These are phyloP conservation scores for Drosophila leonis DNA, from an alignment of 2,888 invertebrate species.

Conservation along the genomic window DNA sequence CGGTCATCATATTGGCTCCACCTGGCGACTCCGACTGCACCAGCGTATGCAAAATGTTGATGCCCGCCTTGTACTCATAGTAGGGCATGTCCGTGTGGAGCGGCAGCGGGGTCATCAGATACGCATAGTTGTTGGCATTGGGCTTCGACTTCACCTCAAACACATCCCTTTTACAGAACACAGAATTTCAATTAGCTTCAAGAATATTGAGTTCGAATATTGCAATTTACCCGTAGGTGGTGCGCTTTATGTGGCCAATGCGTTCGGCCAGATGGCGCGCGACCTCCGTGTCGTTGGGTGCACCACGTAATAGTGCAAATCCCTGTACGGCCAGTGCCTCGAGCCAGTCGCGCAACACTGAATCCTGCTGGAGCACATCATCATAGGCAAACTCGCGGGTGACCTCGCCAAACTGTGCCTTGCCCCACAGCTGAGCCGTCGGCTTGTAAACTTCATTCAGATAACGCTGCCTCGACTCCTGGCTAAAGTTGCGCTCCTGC, in stretches of 20 bases:
- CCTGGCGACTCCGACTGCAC: constrained; percentile 88
- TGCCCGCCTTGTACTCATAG: constrained; percentile 90
- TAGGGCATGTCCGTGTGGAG: constrained; percentile 92
- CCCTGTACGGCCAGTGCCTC: constrained; percentile 88
- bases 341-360: constrained; percentile 87
- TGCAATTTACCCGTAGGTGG: constrained; percentile 89
- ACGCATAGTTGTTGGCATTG: constrained; percentile 91
- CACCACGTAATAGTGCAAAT: constrained; percentile 88
- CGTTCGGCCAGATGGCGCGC: constrained; percentile 87
- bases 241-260: constrained; percentile 89
- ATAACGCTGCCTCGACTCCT: constrained; percentile 86
- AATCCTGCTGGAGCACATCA: constrained; percentile 86
- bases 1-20: constrained; percentile 89
- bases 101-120: constrained; percentile 88
- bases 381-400: constrained; percentile 87
- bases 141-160: constrained; percentile 89
- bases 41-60: constrained; percentile 90
- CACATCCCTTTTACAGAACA: constrained; percentile 86
- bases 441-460: constrained; percentile 86
- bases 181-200: neutral
- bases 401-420: constrained; percentile 86
- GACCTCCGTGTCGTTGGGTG: constrained; percentile 87
- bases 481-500: constrained; percentile 87
- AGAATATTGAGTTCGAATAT: neutral
- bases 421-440: constrained; percentile 86